Conservation (phyloP, 2,888 invertebrate species). For the Auanema freiburgensis region DNA sequence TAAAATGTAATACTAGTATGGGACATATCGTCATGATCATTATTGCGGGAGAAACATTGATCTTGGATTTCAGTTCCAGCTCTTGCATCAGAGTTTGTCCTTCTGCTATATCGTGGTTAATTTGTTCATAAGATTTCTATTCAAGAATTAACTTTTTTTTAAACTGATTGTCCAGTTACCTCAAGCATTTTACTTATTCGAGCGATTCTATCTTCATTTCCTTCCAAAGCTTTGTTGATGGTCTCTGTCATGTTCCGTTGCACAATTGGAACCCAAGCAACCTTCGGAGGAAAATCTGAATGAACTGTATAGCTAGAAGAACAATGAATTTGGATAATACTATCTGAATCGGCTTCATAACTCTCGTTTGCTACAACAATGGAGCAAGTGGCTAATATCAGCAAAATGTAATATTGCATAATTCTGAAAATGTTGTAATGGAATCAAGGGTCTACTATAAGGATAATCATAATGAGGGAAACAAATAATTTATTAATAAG, state of each 20-base stretch:
- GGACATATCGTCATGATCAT: not conserved
- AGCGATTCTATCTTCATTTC: not conserved
- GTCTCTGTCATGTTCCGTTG: not conserved
- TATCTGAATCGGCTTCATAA: too few species aligned
- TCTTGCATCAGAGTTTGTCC: conserved; percentile 1
- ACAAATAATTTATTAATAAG: too few species aligned
- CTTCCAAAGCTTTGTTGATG: conserved; percentile 7
- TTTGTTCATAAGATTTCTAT: conserved; percentile 6
- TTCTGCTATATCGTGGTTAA: not conserved
- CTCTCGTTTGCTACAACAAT: too few species aligned
- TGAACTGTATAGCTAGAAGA: too few species aligned
- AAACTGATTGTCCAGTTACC: not conserved
- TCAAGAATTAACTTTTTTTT: not conserved
- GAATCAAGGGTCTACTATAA: too few species aligned
- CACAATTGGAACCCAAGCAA: conserved; percentile 3
- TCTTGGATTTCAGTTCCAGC: not conserved
- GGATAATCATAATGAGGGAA: too few species aligned
- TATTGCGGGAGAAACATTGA: not conserved
- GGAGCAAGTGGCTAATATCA: too few species aligned
- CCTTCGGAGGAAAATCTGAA: not conserved
- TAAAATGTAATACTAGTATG: not conserved
- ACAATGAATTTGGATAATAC: too few species aligned
- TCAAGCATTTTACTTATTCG: conserved; percentile 9
- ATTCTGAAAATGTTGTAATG: too few species aligned
- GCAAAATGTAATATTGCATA: too few species aligned